phyloP scores from a whole-genome alignment of 2,113 vertebrate species.

The Anser brachyrhynchus region DNA sequence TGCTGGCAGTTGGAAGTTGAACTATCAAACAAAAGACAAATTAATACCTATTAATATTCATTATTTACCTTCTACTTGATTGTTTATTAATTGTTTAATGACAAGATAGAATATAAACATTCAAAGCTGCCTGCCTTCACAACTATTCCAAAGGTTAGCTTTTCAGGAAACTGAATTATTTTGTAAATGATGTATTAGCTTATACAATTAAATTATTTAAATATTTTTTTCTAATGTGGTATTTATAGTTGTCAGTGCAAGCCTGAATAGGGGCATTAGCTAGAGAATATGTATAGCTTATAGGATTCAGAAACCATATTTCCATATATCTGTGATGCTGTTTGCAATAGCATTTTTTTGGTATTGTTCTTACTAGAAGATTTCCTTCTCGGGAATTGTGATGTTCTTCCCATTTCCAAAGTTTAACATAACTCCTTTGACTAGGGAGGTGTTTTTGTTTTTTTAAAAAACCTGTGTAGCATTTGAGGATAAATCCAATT shows the following conservation, averaged over 20 bases:
- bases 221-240: background rate
- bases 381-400: background rate
- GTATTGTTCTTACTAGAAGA: background rate
- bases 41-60: conserved; percentile 16
- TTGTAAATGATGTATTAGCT: background rate
- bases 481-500: background rate
- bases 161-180: background rate
- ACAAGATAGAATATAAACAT: background rate
- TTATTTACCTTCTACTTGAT: conserved; percentile 17
- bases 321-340: background rate
- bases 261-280: background rate
- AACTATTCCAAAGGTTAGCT: background rate
- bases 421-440: background rate
- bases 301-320: background rate
- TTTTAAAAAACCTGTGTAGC: background rate
- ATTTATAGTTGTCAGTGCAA: background rate
- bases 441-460: background rate
- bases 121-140: background rate
- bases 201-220: conserved; percentile 15
- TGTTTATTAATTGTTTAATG: background rate
- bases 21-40: background rate
- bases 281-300: background rate
- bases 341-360: background rate
- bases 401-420: background rate
- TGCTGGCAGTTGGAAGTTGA: background rate